A percentile compares a stretch with the other conserved stretches of the same genome.
Evolutionary conservation across 2,797 vertebrate species (phyloP).

Genomic region (Darevskia nairensis): DNA sequence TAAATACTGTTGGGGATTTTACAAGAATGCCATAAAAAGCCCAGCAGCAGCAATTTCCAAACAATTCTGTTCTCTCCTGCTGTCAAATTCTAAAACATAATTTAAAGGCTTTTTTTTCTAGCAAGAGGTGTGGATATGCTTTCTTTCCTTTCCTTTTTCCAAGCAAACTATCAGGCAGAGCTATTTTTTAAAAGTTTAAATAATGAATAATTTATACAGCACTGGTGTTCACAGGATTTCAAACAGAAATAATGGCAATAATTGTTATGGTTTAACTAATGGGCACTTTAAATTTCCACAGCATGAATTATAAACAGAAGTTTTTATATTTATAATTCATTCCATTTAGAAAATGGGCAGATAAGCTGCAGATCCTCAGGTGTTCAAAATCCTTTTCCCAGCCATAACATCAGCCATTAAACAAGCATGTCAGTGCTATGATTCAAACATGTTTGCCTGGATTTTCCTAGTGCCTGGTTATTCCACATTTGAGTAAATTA

Average conservation of each 20-base stretch:
- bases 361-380: background rate
- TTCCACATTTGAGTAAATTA: background rate
- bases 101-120: background rate
- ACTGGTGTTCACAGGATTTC: conserved; percentile 17
- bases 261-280: background rate
- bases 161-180: background rate
- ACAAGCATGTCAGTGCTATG: background rate
- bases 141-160: background rate
- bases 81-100: conserved; percentile 13
- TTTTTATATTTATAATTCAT: background rate
- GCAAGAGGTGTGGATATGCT: background rate
- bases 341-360: background rate
- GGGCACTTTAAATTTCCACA: background rate
- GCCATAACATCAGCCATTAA: background rate
- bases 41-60: conserved; percentile 16
- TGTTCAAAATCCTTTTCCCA: background rate
- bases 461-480: background rate
- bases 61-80: background rate
- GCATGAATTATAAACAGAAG: background rate
- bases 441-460: background rate
- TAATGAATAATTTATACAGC: background rate
- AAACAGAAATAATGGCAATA: background rate
- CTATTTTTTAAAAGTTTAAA: conserved; percentile 5
- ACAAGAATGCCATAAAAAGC: conserved; percentile 14
- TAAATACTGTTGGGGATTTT: background rate